These are phyloP conservation scores for Pocota personata DNA, from an alignment of 2,888 invertebrate species.

Conservation along the genomic window DNA sequence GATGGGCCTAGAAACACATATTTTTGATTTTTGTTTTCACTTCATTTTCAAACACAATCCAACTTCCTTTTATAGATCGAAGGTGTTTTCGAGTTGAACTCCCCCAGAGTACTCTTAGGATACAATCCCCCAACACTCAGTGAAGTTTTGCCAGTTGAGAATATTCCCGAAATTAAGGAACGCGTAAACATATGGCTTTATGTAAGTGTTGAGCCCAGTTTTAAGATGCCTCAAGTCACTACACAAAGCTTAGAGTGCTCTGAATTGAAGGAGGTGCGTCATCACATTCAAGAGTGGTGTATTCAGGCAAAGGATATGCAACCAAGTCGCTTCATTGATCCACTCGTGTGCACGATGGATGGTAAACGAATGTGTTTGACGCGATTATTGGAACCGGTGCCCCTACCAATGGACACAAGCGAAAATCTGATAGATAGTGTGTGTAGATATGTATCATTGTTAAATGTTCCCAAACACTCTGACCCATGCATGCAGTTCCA, in stretches of 20 bases:
- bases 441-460: conserved; percentile 83
- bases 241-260: conserved; percentile 83
- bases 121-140: conserved; percentile 83
- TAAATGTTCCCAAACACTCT: conserved; percentile 82
- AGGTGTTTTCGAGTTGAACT: conserved; percentile 90
- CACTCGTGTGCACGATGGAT: conserved; percentile 83
- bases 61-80: conserved; percentile 87
- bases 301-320: conserved; percentile 81
- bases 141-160: conserved; percentile 72
- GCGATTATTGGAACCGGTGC: conserved; percentile 82
- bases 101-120: conserved; percentile 90
- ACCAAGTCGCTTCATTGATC: conserved; percentile 82
- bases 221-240: conserved; percentile 81
- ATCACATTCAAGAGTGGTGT: conserved; percentile 78
- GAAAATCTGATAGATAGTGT: conserved; percentile 81
- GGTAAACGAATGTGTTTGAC: conserved; percentile 84
- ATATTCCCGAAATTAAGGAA: conserved; percentile 81
- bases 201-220: conserved; percentile 87
- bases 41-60: too few species aligned
- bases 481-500: conserved; percentile 81
- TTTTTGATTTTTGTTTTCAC: too few species aligned
- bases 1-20: too few species aligned
- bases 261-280: conserved; percentile 83
- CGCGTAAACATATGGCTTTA: conserved; percentile 86
- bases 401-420: conserved; percentile 83